These are phyloP conservation scores for Bimastos eiseni DNA, from an alignment of 2,888 invertebrate genomes.

Conservation along the genomic window DNA sequence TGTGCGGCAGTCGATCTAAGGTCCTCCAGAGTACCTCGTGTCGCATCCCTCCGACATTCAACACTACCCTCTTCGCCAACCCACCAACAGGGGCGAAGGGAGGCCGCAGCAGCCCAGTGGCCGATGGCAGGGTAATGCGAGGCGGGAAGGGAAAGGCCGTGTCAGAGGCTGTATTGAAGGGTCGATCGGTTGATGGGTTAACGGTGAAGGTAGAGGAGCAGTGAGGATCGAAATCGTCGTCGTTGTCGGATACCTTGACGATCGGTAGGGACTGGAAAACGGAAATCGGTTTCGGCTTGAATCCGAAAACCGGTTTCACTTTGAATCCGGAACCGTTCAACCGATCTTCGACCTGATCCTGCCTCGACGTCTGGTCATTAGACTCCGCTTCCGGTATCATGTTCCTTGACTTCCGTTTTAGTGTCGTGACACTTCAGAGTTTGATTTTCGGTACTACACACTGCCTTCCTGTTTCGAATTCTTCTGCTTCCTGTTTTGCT, in stretches of 20 bases:
- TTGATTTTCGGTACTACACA: too few species aligned
- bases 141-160: background rate
- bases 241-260: conserved; percentile 25
- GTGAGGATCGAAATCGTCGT: background rate
- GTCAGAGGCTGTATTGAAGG: background rate
- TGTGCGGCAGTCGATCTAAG: conserved; percentile 92
- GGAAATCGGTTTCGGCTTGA: background rate
- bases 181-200: background rate
- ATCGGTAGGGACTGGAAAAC: background rate
- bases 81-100: background rate
- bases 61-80: conserved; percentile 72
- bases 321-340: background rate
- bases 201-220: background rate
- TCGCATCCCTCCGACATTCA: conserved; percentile 93
- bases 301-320: background rate
- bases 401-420: too few species aligned
- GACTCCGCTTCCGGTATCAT: background rate
- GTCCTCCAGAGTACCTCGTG: conserved; percentile 94
- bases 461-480: background rate
- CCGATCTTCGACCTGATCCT: background rate
- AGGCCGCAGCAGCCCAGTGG: background rate
- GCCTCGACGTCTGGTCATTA: background rate
- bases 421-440: too few species aligned
- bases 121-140: background rate
- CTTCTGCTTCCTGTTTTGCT: background rate